Evolutionary conservation across 2,888 invertebrate genomes (phyloP).

Genomic region (Parelbella ahira): DNA sequence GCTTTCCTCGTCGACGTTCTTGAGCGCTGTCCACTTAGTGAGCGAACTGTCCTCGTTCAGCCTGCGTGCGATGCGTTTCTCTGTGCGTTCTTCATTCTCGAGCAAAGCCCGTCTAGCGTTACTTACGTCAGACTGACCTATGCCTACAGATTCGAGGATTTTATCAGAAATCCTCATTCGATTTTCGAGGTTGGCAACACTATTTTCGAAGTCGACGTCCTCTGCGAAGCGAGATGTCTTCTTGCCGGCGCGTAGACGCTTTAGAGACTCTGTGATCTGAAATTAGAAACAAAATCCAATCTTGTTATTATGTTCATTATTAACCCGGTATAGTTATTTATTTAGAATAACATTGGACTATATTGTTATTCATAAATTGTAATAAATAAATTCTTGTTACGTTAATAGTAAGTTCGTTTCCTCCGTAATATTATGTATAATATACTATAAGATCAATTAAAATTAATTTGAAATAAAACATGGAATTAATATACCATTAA

Average conservation of each 20-base stretch:
- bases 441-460: no score
- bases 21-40: constrained; percentile 85
- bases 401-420: no score
- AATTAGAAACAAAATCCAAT: constrained; percentile 39
- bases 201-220: constrained; percentile 83
- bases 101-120: constrained; percentile 70
- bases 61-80: constrained; percentile 68
- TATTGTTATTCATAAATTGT: no score
- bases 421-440: no score
- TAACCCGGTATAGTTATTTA: no score
- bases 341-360: no score
- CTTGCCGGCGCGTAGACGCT: constrained; percentile 82
- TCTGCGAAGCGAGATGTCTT: constrained; percentile 81
- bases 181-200: constrained; percentile 78
- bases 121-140: constrained; percentile 77
- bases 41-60: constrained; percentile 63
- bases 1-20: constrained; percentile 65
- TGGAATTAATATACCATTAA: no score
- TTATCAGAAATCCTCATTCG: constrained; percentile 83
- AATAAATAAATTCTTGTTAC: no score
- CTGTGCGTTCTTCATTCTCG: constrained; percentile 72
- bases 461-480: no score
- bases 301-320: no score
- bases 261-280: constrained; percentile 81
- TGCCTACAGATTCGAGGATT: constrained; percentile 82